phyloP scores from a whole-genome alignment of 2,888 invertebrate species.

The Smittia sp. region DNA sequence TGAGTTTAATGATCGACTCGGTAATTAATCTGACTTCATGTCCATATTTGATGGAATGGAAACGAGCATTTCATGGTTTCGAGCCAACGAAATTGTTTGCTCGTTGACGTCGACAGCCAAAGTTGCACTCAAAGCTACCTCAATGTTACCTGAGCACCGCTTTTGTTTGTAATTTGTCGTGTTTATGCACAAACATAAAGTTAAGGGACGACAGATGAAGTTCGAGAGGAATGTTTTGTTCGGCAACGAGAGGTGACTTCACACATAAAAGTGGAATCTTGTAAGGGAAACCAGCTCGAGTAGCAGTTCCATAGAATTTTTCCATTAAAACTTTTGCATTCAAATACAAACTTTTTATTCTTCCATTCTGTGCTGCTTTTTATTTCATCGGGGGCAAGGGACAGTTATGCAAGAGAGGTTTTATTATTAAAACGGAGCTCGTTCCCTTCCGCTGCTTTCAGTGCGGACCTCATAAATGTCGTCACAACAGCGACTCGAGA shows the following conservation, averaged over 20 bases:
- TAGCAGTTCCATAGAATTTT: conserved; percentile 8
- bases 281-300: neutral
- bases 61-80: no score
- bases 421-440: neutral
- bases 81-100: no score
- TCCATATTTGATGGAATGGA: no score
- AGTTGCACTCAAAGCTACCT: no score
- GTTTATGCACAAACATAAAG: no score
- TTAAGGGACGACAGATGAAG: neutral
- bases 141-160: no score
- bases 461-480: no score
- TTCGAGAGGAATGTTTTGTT: neutral
- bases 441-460: no score
- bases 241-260: neutral
- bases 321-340: conserved; percentile 41
- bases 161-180: no score
- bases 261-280: conserved; percentile 1
- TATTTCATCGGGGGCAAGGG: neutral
- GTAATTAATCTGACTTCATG: neutral
- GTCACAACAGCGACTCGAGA: no score
- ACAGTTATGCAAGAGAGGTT: conserved; percentile 33
- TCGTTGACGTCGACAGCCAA: no score
- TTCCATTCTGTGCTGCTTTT: conserved; percentile 2
- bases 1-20: neutral
- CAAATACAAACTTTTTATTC: conserved; percentile 30